These are phyloP conservation scores for Halocynthia aurantium DNA, from an alignment of 23 tunicate species.

Conservation along the genomic window DNA sequence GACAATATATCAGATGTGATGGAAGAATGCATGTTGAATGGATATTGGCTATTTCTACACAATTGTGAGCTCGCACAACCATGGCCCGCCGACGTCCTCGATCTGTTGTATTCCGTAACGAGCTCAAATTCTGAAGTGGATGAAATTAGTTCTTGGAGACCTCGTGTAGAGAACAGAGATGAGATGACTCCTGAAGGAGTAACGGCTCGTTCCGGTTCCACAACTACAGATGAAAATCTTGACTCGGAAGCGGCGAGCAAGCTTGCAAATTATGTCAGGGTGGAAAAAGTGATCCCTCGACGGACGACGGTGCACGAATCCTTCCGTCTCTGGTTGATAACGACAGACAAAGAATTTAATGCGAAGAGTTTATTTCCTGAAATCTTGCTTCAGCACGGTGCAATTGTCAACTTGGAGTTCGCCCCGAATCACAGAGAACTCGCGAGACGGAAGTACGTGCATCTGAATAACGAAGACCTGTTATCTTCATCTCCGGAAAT, in stretches of 20 bases:
- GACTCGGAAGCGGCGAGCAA: slow-evolving; percentile 7
- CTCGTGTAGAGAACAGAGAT: background rate
- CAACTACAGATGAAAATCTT: slow-evolving; percentile 8
- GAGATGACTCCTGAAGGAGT: background rate
- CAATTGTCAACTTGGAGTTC: slow-evolving; percentile 34
- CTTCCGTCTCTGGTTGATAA: slow-evolving; percentile 67
- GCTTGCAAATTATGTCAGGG: background rate
- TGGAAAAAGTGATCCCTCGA: background rate
- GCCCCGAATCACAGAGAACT: slow-evolving; percentile 36
- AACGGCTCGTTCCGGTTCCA: background rate
- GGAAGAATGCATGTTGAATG: slow-evolving; percentile 54
- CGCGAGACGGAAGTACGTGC: slow-evolving; percentile 31
- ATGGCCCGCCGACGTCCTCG: slow-evolving; percentile 51
- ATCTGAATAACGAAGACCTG: background rate
- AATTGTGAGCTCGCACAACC: slow-evolving; percentile 41
- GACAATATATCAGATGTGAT: slow-evolving; percentile 40
- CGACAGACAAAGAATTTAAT: background rate
- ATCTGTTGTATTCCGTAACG: slow-evolving; percentile 20
- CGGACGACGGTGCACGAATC: slow-evolving; percentile 9
- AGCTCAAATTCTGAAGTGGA: background rate
- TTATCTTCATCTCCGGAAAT: background rate
- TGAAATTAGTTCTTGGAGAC: background rate
- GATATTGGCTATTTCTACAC: slow-evolving; percentile 66
- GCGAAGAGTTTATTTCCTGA: slow-evolving; percentile 12
- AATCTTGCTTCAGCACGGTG: slow-evolving; percentile 24